Evolutionary conservation across 2,888 invertebrate genomes (phyloP).

Genomic region (Drosophila ezoana): DNA sequence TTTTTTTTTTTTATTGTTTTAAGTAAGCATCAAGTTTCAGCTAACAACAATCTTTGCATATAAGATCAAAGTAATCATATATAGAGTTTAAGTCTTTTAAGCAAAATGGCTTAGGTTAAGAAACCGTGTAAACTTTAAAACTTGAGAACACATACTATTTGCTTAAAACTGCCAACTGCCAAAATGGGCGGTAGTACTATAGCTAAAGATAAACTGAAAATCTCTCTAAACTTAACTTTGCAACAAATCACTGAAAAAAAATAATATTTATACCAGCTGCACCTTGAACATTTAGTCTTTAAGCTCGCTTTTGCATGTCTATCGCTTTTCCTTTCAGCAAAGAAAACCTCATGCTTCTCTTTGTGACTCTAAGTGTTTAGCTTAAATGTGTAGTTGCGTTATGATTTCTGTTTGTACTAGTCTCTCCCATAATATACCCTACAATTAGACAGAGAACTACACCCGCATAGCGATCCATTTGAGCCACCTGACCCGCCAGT

Average conservation of each 20-base stretch:
- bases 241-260: slow-evolving; percentile 20
- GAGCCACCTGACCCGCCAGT: slow-evolving; percentile 8
- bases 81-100: slow-evolving; percentile 55
- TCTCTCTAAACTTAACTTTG: slow-evolving; percentile 23
- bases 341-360: slow-evolving; percentile 35
- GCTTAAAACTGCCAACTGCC: slow-evolving; percentile 6
- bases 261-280: slow-evolving; percentile 21
- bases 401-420: slow-evolving; percentile 23
- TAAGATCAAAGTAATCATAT: slow-evolving; percentile 56
- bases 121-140: slow-evolving; percentile 59
- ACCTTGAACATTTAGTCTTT: slow-evolving; percentile 19
- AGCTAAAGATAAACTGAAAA: slow-evolving; percentile 6
- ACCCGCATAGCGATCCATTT: slow-evolving; percentile 16
- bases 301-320: slow-evolving; percentile 60
- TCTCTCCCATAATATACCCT: not conserved
- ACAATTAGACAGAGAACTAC: slow-evolving; percentile 7
- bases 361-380: slow-evolving; percentile 63
- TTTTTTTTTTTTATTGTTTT: slow-evolving; percentile 2
- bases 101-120: slow-evolving; percentile 62
- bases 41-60: slow-evolving; percentile 65
- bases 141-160: slow-evolving; percentile 75
- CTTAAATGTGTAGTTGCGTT: slow-evolving; percentile 17
- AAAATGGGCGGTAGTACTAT: slow-evolving; percentile 13
- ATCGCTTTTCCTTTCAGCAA: slow-evolving; percentile 18
- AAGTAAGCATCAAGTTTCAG: slow-evolving; percentile 58